Evolutionary conservation across 2,113 vertebrate genomes (phyloP).

Genomic region (Entomyzon cyanotis): DNA sequence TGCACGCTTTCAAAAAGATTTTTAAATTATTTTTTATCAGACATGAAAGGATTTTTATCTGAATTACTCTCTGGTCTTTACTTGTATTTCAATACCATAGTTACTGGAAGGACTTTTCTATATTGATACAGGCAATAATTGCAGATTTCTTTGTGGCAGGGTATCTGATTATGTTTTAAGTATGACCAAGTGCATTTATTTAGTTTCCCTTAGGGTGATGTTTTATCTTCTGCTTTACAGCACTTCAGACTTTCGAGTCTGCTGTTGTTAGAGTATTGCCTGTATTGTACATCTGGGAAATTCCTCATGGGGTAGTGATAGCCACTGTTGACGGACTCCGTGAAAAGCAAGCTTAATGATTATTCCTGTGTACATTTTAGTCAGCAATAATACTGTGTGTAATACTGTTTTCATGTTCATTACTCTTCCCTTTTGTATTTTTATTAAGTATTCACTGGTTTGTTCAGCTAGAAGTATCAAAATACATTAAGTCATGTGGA

Average conservation of each 20-base stretch:
- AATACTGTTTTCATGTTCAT: background rate
- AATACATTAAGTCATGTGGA: background rate
- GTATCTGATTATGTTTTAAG: background rate
- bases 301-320: background rate
- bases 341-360: background rate
- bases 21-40: background rate
- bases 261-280: background rate
- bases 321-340: background rate
- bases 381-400: rapidly evolving
- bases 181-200: background rate
- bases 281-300: background rate
- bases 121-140: background rate
- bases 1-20: background rate
- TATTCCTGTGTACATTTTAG: background rate
- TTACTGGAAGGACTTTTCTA: background rate
- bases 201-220: background rate
- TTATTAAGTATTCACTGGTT: background rate
- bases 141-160: background rate
- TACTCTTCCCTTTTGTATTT: background rate
- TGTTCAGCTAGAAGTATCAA: background rate
- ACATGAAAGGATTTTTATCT: background rate
- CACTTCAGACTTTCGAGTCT: background rate
- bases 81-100: background rate
- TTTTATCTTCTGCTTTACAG: background rate
- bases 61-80: background rate